These are phyloP conservation scores for Dryobates pubescens DNA, from an alignment of 2,797 vertebrate species.

Conservation along the genomic window DNA sequence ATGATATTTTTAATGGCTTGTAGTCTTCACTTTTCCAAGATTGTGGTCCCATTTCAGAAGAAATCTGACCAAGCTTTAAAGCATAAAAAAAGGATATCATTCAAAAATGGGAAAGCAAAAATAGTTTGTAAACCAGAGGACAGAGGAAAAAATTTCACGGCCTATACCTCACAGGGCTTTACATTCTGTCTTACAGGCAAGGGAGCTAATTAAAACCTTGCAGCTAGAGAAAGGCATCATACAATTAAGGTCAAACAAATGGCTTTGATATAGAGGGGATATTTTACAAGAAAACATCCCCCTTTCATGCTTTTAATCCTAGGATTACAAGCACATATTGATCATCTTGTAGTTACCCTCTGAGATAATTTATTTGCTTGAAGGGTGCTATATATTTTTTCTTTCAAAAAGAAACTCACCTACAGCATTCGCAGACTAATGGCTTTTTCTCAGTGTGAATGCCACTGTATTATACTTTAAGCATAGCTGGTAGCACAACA, in stretches of 20 bases:
- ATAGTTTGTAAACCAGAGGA: neutral
- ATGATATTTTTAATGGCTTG: neutral
- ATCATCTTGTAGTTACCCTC: neutral
- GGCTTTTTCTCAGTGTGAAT: neutral
- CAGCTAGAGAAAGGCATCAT: neutral
- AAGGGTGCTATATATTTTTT: neutral
- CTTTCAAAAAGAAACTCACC: neutral
- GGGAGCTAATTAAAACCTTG: slow-evolving; percentile 34
- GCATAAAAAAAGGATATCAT: neutral
- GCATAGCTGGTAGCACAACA: neutral
- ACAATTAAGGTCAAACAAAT: neutral
- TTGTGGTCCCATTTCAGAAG: neutral
- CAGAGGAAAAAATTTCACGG: neutral
- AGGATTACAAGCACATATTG: neutral
- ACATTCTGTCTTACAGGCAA: neutral
- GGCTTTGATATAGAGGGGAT: neutral
- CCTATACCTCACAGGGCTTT: neutral
- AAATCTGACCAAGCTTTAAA: neutral
- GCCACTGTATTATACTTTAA: neutral
- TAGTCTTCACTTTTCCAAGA: neutral
- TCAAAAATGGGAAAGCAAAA: neutral
- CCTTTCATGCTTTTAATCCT: neutral
- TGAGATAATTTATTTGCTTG: neutral
- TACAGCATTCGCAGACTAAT: neutral
- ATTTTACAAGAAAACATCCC: neutral